phyloP scores from a whole-genome alignment of 2,113 vertebrate species.

The Mesitornis unicolor region DNA sequence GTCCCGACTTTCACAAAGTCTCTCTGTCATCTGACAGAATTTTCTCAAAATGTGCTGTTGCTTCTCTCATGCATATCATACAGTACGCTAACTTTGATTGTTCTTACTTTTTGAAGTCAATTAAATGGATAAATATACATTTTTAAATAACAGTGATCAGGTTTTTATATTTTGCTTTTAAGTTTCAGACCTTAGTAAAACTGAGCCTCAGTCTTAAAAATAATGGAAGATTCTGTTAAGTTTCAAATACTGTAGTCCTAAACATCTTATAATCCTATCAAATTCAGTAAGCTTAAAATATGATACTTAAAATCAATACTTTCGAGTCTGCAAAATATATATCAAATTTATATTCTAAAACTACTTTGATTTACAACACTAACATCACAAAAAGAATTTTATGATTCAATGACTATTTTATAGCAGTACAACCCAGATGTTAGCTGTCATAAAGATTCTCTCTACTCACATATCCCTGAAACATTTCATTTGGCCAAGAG shows the following conservation, averaged over 20 bases:
- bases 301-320: conserved; percentile 70
- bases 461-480: conserved; percentile 59
- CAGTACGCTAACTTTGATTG: conserved; percentile 25
- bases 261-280: conserved; percentile 61
- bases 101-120: conserved; percentile 42
- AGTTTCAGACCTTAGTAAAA: conserved; percentile 57
- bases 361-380: conserved; percentile 68
- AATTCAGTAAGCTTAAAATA: conserved; percentile 70
- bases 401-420: conserved; percentile 44
- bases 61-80: conserved; percentile 16
- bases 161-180: conserved; percentile 38
- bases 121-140: conserved; percentile 40
- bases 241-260: conserved; percentile 65
- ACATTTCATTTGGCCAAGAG: conserved; percentile 50
- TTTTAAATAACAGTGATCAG: conserved; percentile 60
- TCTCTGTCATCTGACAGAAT: not conserved
- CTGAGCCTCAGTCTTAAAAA: conserved; percentile 63
- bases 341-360: conserved; percentile 71
- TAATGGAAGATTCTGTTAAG: conserved; percentile 65
- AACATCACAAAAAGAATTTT: conserved; percentile 56
- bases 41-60: conserved; percentile 15
- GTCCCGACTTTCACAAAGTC: conserved; percentile 28
- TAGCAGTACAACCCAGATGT: conserved; percentile 52
- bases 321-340: conserved; percentile 71
- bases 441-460: conserved; percentile 30